These are phyloP conservation scores for Riparia riparia DNA, from an alignment of 2,113 vertebrate genomes.

Conservation along the genomic window DNA sequence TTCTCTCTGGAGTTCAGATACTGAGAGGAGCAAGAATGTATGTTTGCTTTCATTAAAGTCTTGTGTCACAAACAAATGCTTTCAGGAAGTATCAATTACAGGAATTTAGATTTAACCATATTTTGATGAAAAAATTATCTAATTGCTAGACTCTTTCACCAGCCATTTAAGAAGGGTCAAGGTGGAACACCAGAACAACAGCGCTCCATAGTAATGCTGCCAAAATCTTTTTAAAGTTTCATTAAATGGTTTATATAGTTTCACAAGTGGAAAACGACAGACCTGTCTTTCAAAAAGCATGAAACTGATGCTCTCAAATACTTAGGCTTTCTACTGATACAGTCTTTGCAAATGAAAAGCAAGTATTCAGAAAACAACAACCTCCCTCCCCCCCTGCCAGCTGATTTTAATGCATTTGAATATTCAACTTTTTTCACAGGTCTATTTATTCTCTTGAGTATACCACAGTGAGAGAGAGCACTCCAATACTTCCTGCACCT, in stretches of 20 bases:
- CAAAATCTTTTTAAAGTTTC: not conserved
- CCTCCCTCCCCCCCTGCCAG: not conserved
- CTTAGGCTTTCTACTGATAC: not conserved
- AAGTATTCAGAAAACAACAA: not conserved
- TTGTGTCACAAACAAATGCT: not conserved
- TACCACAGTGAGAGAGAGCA: not conserved
- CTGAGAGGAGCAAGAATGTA: not conserved
- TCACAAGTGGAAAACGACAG: not conserved
- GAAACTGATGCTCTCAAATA: not conserved
- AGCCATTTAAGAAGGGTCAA: not conserved
- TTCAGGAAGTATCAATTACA: conserved; percentile 29
- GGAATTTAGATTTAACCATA: conserved; percentile 24
- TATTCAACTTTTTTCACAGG: not conserved
- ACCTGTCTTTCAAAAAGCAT: not conserved
- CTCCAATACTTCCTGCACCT: not conserved
- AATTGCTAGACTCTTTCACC: conserved; percentile 8
- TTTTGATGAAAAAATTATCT: conserved; percentile 23
- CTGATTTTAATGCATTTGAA: not conserved
- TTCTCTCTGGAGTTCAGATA: conserved; percentile 11
- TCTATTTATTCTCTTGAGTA: not conserved
- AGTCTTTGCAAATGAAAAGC: not conserved
- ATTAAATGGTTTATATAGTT: not conserved
- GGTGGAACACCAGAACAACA: not conserved
- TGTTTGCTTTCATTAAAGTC: conserved; percentile 15
- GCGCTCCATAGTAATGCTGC: not conserved